Evolutionary conservation across 2,797 vertebrate genomes (phyloP), one percentile per base, ranked within the genome.

Genomic region (Urophycis tenuis): DNA sequence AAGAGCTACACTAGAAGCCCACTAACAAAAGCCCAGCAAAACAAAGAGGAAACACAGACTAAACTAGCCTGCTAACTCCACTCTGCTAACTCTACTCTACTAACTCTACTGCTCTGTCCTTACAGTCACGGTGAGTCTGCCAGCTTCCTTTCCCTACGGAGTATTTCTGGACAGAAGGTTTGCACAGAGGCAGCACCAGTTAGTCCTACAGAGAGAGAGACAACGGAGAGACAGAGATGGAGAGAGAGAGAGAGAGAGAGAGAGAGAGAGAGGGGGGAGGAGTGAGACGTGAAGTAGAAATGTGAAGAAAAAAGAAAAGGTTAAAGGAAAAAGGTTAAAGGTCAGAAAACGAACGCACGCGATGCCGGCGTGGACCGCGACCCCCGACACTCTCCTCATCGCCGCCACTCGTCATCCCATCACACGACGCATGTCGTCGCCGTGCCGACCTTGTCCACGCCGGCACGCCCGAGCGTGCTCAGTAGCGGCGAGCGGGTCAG

Each of bases 131-230:
- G 33, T 71, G 81, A 81, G 81, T 77, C 82, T 85, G 83, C 75
- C 84, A 77, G 9, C 6, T 14, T 79, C 84, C 88, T 86, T 88
- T 89, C 60, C 60, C 93, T 94, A 95, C 45, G 94, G 91, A 85
- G 93, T 89, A 82, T 95, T 96, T 94, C 95, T 92, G 91, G 92
- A 95, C 79, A 95, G 92, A 30, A 94, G 79, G 93, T 94, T 93
- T 91, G 94, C 93, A 85, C 94, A 96, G 88, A 95, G 90, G 91
- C 94, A 95, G 95, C 93, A 95, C 91, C 94, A 94, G 94, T 94
- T 94, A 90, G 91, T 94, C 95, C 95, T 96, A 90, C 31, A 91
- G 83, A 91, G 89, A 92, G 91, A 81, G 83, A 85, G 11, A 81
- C 76, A 75, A 41, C 10, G 14, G 39, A 49, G 1, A 89, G 87